Evolutionary conservation across 2,797 vertebrate species (phyloP), one percentile per base, ranked within the genome.

Genomic region (Pipistrellus kuhlii): DNA sequence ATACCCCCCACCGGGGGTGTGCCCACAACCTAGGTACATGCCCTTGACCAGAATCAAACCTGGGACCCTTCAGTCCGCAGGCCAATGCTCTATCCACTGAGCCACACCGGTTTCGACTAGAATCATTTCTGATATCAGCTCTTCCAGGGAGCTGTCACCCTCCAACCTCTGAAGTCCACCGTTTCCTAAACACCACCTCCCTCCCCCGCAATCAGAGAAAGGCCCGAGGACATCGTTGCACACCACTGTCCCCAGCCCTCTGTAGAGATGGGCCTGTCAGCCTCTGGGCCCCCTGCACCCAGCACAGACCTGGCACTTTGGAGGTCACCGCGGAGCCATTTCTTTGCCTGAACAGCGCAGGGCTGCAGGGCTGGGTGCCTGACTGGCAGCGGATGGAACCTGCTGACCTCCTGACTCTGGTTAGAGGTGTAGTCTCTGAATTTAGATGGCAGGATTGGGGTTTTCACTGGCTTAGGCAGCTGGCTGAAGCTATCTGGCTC

Each of bases 391-490:
- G 1, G 0, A 13, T 6, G 30, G 57, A 12, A 5, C 57, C 75
- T 73, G 80, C 12, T 15, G 30, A n/a, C 21, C 20, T 48, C 11
- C 62, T 4, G 48, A 55, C 71, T 46, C 62, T 48, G 62, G 32
- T 35, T 5, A 17, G 59, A 57, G n/a, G 25, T 4, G 23, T 6
- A 53, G 46, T 25, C 62, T 71, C n/a, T 44, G 73, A 35, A 30
- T 73, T 15, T 13, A 18, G 27, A 18, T 2, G 35, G 48, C 48
- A 41, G 14, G 25, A 38, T 72, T 35, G n/a, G 69, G 3, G 30
- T 23, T 4, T 32, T 13, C 3, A 0, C 8, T 1, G 5, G 72
- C 3, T 4, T 2, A 12, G 44, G 23, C 8, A 51, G 38, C 62
- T 14, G 51, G 21, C 66, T 62, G 77, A 21, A 46, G 25, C 18